A percentile compares a stretch with the other conserved stretches of the same genome.
These are phyloP conservation scores for Hestina assimilis DNA, from an alignment of 1,140 invertebrate genomes.

Conservation along the genomic window DNA sequence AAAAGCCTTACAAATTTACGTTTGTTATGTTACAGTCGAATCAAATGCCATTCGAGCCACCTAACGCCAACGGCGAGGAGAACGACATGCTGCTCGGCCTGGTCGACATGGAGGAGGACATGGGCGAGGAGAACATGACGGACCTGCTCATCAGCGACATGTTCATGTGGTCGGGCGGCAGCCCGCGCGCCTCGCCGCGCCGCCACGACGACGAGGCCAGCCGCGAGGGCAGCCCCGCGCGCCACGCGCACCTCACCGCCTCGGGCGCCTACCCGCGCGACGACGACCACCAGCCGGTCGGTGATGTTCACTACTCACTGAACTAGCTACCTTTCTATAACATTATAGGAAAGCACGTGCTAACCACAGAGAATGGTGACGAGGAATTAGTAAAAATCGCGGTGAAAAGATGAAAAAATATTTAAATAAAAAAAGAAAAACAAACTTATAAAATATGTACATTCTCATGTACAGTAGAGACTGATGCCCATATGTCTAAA, in stretches of 20 bases:
- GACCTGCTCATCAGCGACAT: conserved; percentile 75
- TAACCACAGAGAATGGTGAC: too few species aligned
- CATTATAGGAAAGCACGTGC: too few species aligned
- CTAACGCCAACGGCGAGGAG: conserved; percentile 86
- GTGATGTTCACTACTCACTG: too few species aligned
- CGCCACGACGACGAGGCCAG: conserved; percentile 59
- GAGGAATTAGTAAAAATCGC: too few species aligned
- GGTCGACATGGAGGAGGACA: conserved; percentile 87
- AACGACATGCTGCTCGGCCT: conserved; percentile 85
- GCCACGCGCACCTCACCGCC: conserved; percentile 44
- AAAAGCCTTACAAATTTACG: not conserved
- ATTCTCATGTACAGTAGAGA: too few species aligned
- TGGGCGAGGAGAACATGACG: conserved; percentile 86
- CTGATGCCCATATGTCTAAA: too few species aligned
- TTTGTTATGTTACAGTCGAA: conserved; percentile 82
- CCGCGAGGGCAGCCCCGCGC: conserved; percentile 43
- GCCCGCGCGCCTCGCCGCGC: conserved; percentile 78
- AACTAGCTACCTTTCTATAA: too few species aligned
- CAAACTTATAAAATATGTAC: too few species aligned
- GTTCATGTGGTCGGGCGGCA: conserved; percentile 79
- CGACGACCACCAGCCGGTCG: conserved; percentile 79
- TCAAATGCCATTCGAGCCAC: conserved; percentile 90
- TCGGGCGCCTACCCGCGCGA: conserved; percentile 47
- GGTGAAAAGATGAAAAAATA: too few species aligned
- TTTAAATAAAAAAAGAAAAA: too few species aligned